Base-by-base conservation (phyloP, 2,888 invertebrate genomes). In the Allacma fusca region DNA sequence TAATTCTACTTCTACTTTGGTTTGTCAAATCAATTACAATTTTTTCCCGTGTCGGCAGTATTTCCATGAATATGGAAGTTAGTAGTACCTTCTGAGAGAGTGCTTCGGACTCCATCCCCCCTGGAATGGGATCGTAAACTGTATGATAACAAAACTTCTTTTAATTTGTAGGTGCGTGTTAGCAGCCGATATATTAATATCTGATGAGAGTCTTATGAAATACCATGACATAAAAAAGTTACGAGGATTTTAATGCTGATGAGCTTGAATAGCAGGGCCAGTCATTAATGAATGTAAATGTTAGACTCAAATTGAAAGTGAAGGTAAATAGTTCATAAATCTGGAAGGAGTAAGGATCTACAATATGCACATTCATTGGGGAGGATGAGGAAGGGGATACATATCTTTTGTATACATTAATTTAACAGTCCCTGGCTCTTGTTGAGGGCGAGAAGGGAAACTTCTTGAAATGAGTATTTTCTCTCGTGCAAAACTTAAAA, bases 11-110 rank as follows among this genome's bases (percentile, higher is more conserved):
- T 13, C 40, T 13, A 9, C 13, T 40, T 13, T 40, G 40, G 40
- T 62, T 19, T 65, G 65, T 65, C 65, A 65, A 65, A 65, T 65
- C 65, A 65, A 16, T 50, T 50, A 50, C 50, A 40, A 13, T 9
- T 40, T 40, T 40, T 67, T 67, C 67, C 26, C 29, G 29, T n/a
- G 28, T 29, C 9, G 65, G n/a, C 19, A 13, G n/a, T 21, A 16
- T 67, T 28, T 28, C 67, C 67, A 5, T 9, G 28, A 67, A 67
- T 26, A 40, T 5, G 5, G 13, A 13, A 40, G 40, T 40, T n/a
- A n/a, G n/a, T n/a, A n/a, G n/a, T n/a, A n/a, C n/a, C n/a, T n/a
- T n/a, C n/a, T n/a, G n/a, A n/a, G n/a, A n/a, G n/a, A n/a, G n/a
- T n/a, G n/a, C n/a, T n/a, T n/a, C n/a, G n/a, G n/a, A n/a, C n/a